Percentiles rank a stretch among this genome's conserved stretches.
Conservation (phyloP, 2,888 invertebrate species). For the Trachelus iudaicus region DNA sequence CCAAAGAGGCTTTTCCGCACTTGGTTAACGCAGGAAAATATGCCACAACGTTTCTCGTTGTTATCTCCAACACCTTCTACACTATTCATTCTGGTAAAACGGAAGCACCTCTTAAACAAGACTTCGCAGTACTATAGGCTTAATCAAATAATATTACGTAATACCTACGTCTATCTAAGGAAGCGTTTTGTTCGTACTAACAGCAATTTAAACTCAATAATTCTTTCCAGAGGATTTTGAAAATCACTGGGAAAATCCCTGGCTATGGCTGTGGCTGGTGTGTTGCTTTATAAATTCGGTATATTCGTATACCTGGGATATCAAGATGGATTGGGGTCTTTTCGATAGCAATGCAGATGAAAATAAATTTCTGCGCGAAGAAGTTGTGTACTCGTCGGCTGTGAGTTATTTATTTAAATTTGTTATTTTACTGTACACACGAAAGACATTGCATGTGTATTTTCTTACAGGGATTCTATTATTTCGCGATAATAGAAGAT, state of each 20-base stretch:
- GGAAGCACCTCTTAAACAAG: constrained; percentile 14
- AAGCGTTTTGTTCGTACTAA: background rate
- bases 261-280: constrained; percentile 89
- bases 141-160: background rate
- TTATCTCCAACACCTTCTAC: constrained; percentile 83
- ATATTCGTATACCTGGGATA: constrained; percentile 98
- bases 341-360: constrained; percentile 92
- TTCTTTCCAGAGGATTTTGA: constrained; percentile 68
- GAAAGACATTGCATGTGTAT: background rate
- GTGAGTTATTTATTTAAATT: constrained; percentile 68
- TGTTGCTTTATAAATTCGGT: constrained; percentile 88
- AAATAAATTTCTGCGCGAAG: constrained; percentile 91
- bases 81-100: constrained; percentile 72
- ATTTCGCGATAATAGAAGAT: constrained; percentile 97
- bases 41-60: constrained; percentile 95
- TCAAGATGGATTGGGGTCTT: constrained; percentile 99
- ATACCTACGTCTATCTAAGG: background rate
- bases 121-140: background rate
- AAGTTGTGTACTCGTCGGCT: constrained; percentile 93
- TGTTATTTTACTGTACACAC: background rate
- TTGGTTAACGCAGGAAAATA: constrained; percentile 98
- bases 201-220: background rate
- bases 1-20: constrained; percentile 94
- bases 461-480: constrained; percentile 84
- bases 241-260: constrained; percentile 80